These are phyloP conservation scores for Eulemur mongoz DNA, from an alignment of 2,797 vertebrate species.

Conservation along the genomic window DNA sequence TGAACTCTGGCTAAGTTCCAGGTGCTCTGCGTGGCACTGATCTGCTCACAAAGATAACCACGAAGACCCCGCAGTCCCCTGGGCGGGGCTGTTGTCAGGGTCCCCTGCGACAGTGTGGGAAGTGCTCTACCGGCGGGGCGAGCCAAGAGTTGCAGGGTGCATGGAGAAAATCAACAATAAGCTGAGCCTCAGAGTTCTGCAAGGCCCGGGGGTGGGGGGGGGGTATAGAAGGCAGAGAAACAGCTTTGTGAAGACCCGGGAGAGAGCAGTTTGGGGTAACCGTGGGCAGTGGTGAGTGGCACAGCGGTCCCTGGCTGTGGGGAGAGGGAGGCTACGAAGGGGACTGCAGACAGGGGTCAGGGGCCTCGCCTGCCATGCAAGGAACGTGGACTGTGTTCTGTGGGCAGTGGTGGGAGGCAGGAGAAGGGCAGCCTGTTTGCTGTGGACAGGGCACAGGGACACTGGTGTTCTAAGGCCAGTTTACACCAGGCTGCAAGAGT, in stretches of 20 bases:
- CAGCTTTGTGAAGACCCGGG: not conserved
- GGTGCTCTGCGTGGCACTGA: too few species aligned
- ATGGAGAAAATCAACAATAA: not conserved
- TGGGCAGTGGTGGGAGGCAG: not conserved
- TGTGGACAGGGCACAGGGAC: too few species aligned
- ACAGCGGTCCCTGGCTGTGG: fast-evolving
- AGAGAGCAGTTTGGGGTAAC: not conserved
- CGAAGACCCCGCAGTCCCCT: not conserved
- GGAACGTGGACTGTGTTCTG: not conserved
- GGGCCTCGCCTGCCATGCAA: not conserved
- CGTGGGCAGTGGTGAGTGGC: fast-evolving
- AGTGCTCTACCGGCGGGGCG: not conserved
- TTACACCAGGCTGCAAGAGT: not conserved
- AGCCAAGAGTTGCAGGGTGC: too few species aligned
- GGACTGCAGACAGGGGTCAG: not conserved
- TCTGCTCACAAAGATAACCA: not conserved
- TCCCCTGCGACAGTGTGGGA: fast-evolving
- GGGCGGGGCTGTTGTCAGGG: too few species aligned
- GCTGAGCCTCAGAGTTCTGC: not conserved
- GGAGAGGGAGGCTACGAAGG: not conserved
- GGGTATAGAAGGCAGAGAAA: not conserved
- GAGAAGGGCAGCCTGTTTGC: not conserved
- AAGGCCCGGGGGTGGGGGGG: not conserved
- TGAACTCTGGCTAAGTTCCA: not conserved
- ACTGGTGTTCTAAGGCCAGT: not conserved